Evolutionary conservation across 1,140 invertebrate species (phyloP), one percentile per base, ranked within the genome.

Genomic region (Drosophila obscura): DNA sequence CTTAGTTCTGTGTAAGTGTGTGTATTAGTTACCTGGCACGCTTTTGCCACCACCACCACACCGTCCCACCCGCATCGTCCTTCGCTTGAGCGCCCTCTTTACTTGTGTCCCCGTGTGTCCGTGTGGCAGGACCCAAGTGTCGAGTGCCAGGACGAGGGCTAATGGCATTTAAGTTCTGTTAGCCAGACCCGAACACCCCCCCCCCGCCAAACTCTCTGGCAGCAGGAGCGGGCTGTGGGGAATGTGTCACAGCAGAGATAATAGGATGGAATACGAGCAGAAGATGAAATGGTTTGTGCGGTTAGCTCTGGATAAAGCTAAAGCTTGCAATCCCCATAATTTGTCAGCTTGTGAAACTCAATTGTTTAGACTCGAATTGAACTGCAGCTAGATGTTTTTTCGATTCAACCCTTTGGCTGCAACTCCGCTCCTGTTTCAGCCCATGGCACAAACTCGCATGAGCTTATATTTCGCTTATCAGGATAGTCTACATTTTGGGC

Each of bases 141-240:
- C 44, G 56, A 66, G 61, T 58, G 62, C 49, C 66, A 65, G 72
- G 60, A 73, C 74, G 74, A 85, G 77, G 82, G 77, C 83, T 88
- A 88, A 88, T 88, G 79, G 79, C 83, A 88, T 88, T 88, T 88
- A 88, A 87, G 82, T 87, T 87, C 67, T 76, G 58, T 61, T 66
- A 55, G 64, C 63, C 24, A 50, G 44, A 61, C 63, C 53, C 28
- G 48, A 11, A 13, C 35, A 4, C 51, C 55, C 52, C 31, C 48
- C 24, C 48, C 19, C 72, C 49, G 41, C 41, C 71, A 50, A n/a
- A n/a, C n/a, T n/a, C n/a, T n/a, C n/a, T n/a, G n/a, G 66, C 67
- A 26, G 48, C 66, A 68, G 64, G 64, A 68, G 66, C 66, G 64
- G 22, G 41, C 44, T 65, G 22, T 28, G 26, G 44, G 50, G 43